Evolutionary conservation across 1,140 invertebrate genomes (phyloP).

Genomic region (Drosophila mayri): DNA sequence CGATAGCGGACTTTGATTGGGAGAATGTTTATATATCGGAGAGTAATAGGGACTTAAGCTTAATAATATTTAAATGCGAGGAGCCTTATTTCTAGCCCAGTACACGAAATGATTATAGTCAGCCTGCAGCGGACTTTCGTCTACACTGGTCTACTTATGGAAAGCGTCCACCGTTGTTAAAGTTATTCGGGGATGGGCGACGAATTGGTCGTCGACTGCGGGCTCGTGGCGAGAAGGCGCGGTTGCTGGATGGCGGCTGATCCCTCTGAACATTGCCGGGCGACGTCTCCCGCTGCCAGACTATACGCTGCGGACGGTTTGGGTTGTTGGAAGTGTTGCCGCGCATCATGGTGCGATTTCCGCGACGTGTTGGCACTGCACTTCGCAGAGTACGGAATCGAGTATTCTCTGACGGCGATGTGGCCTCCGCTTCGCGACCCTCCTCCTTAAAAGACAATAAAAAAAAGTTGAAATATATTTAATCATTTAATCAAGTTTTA

Average conservation of each 20-base stretch:
- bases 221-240: conserved; percentile 52
- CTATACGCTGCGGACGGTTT: conserved; percentile 85
- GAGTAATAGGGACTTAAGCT: conserved; percentile 4
- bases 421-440: conserved; percentile 89
- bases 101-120: conserved; percentile 56
- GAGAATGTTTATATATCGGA: conserved; percentile 6
- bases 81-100: conserved; percentile 41
- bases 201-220: conserved; percentile 68
- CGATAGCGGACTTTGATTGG: not conserved
- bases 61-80: conserved; percentile 56
- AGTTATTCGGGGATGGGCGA: conserved; percentile 72
- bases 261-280: conserved; percentile 61
- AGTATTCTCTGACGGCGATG: conserved; percentile 86
- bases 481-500: not conserved
- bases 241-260: conserved; percentile 59
- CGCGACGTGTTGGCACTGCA: conserved; percentile 64
- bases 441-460: conserved; percentile 85
- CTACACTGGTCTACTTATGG: conserved; percentile 21
- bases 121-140: conserved; percentile 45
- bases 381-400: conserved; percentile 72
- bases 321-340: conserved; percentile 43
- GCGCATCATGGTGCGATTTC: conserved; percentile 56
- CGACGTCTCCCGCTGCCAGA: conserved; percentile 80
- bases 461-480: not conserved
- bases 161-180: conserved; percentile 62